A percentile compares a stretch with the other conserved stretches of the same genome.
Conservation (phyloP, 2,888 invertebrate species). For the Lasioglossum zephyrum region DNA sequence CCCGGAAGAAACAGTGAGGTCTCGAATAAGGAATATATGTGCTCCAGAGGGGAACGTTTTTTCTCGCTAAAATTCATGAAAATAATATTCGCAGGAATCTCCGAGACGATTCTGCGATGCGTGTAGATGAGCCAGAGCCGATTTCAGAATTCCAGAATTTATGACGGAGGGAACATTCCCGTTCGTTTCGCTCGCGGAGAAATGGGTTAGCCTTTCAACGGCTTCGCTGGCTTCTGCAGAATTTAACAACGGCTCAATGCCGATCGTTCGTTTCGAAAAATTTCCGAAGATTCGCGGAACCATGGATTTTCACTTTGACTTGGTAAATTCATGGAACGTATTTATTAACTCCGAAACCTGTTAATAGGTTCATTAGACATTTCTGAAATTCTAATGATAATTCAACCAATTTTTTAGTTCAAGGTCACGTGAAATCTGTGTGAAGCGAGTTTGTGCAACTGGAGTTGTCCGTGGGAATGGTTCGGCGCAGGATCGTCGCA, state of each 20-base stretch:
- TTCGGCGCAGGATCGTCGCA: neutral
- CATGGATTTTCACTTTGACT: neutral
- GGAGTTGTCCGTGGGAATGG: neutral
- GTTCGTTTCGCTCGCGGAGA: neutral
- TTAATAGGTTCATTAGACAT: too few species aligned
- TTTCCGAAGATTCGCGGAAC: neutral
- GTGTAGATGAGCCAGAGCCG: too few species aligned
- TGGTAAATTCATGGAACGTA: too few species aligned
- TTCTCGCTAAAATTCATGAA: conserved; percentile 21
- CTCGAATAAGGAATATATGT: neutral
- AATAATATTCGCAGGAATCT: conserved; percentile 35
- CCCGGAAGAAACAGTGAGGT: conserved; percentile 25
- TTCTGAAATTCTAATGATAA: too few species aligned
- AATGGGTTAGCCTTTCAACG: neutral
- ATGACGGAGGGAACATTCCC: neutral
- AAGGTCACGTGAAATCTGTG: neutral
- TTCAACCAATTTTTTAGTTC: neutral
- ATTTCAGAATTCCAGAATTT: conserved; percentile 11
- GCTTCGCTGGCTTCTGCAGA: neutral
- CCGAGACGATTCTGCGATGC: neutral
- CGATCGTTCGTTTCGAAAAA: neutral
- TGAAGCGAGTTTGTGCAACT: neutral
- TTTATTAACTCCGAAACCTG: too few species aligned
- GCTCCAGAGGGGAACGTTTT: conserved; percentile 4
- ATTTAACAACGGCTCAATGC: neutral